Evolutionary conservation across 1,140 invertebrate species (phyloP), one percentile per base, ranked within the genome.

Genomic region (Conopomorpha cramerella): DNA sequence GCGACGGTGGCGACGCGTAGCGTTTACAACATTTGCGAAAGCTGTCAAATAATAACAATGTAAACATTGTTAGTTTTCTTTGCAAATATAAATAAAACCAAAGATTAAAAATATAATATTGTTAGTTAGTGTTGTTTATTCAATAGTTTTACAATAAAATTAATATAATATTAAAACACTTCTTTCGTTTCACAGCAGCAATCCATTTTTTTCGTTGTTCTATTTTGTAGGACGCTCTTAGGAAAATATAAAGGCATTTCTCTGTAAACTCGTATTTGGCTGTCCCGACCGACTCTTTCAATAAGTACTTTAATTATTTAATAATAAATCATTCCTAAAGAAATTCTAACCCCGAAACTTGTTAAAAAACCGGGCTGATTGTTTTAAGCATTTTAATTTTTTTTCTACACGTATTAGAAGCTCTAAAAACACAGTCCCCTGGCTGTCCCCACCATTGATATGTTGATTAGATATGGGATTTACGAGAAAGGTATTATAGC

Each of bases 351-450:
- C 27, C 27, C 27, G 11, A 29, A 29, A 29, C 27, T 29, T 8
- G 8, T 4, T 3, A 11, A n/a, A n/a, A n/a, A n/a, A n/a, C n/a
- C n/a, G 27, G 7, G 8, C 27, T 3, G 3, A n/a, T 29, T 7
- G 6, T 29, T 29, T 29, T 29, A 8, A 11, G 11, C 12, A 29
- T 29, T 29, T 29, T 8, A 29, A 12, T 29, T 29, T 29, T 29
- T 29, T 23, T 4, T 29, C 27, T 29, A 29, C 8, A 29, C 11
- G 4, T 29, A 12, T n/a, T 29, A 29, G 27, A 29, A 29, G 11
- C 27, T 29, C 27, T 29, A 29, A 29, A 29, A 29, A 29, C 12
- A 29, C 27, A 29, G 27, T 29, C 27, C 27, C 27, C 27, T 29
- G 27, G 27, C 11, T 29, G 27, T 29, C 27, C 27, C 27, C 11